Base-by-base conservation (phyloP, 1,140 invertebrate genomes). In the Apolygus lucorum region DNA sequence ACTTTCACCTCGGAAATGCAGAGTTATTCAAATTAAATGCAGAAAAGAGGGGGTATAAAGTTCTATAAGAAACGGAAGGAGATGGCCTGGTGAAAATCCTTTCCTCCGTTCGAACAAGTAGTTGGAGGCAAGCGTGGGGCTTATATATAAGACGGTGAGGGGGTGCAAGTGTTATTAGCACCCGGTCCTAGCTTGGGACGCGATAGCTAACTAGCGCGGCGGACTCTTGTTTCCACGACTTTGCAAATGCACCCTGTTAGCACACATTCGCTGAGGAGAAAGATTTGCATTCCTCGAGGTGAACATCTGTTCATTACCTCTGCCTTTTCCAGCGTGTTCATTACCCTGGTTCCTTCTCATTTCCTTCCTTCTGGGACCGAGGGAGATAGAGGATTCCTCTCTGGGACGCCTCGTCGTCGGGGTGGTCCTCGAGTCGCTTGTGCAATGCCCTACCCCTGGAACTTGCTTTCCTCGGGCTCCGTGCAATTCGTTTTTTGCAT, bases 121-220 rank as follows among this genome's bases (percentile, higher is more conserved):
- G 17, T 49, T 49, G 34, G 34, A 8, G 34, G 8, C 34, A 11
- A 17, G 34, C 8, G 17, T 8, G 34, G 17, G 17, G 17, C 34
- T 49, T 11, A 8, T 49, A 49, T 8, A 8, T 8, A 17, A 8
- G 34, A 17, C 34, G 34, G 34, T 11, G 34, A 49, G 8, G 34
- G 34, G 34, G 17, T 11, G 34, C 34, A 8, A 17, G 17, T 49
- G 34, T 49, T 49, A 49, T 49, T 49, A 49, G 34, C 34, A 17
- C 34, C 34, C 17, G 34, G 34, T 49, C 34, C 34, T 49, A 8
- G 34, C 17, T 49, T 49, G 34, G 34, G 34, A 17, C 34, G 34
- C 34, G 34, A 49, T 49, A 49, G 34, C 34, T 49, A 49, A 49
- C 34, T 49, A 49, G n/a, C n/a, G n/a, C n/a, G n/a, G n/a, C n/a